Evolutionary conservation across 2,888 invertebrate genomes (phyloP).

Genomic region (Meta bourneti): DNA sequence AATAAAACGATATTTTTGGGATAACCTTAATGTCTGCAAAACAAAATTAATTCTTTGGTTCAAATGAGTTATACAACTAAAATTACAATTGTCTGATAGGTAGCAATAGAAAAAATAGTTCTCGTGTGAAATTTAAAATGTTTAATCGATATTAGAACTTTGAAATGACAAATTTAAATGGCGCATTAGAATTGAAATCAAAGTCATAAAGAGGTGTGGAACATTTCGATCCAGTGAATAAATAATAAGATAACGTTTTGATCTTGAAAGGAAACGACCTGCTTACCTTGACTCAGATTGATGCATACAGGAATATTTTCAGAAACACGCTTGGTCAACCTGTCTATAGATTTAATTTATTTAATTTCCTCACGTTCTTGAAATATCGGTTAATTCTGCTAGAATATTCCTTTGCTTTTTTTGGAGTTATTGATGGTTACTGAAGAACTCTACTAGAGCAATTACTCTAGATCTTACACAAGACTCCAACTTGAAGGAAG

Average conservation of each 20-base stretch:
- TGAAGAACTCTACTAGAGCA: no score
- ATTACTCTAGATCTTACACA: no score
- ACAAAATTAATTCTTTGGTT: no score
- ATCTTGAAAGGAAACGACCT: conserved; percentile 1
- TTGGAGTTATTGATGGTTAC: no score
- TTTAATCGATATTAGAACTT: no score
- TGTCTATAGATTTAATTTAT: neutral
- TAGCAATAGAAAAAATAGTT: no score
- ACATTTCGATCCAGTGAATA: neutral
- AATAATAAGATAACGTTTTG: neutral
- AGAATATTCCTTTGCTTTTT: neutral
- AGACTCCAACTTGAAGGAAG: no score
- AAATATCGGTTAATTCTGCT: neutral
- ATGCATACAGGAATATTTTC: neutral
- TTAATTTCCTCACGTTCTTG: neutral
- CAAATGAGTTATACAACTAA: no score
- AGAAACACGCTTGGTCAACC: neutral
- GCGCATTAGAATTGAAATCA: neutral
- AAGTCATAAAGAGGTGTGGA: neutral
- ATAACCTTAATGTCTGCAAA: no score
- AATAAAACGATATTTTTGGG: no score
- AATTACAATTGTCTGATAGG: no score
- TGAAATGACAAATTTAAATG: neutral
- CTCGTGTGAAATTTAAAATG: no score
- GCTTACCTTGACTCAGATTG: neutral